Evolutionary conservation across 2,888 invertebrate genomes (phyloP).

Genomic region (Yponomeuta plumbellus): DNA sequence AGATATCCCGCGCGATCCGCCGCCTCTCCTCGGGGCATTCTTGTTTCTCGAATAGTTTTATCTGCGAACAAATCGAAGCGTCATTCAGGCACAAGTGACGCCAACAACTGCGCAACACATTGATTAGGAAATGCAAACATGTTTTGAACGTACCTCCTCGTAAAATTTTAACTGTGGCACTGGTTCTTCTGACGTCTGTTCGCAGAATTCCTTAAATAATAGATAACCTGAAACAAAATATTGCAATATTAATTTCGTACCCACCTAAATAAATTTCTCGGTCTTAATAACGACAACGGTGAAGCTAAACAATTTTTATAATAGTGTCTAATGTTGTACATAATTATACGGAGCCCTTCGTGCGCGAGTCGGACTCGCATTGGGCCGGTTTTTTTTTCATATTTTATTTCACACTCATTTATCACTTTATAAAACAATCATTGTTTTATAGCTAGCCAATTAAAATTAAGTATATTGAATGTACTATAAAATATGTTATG

Average conservation of each 20-base stretch:
- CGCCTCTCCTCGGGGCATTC: conserved; percentile 97
- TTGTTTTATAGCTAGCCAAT: too few species aligned
- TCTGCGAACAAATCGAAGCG: conserved; percentile 79
- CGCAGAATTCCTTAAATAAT: conserved; percentile 99
- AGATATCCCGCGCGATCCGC: conserved; percentile 96
- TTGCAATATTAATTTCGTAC: conserved; percentile 24
- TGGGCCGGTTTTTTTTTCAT: too few species aligned
- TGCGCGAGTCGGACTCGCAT: too few species aligned
- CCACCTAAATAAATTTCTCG: too few species aligned
- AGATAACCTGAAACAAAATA: conserved; percentile 90
- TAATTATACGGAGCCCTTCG: too few species aligned
- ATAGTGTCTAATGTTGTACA: too few species aligned
- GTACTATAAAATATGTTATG: too few species aligned
- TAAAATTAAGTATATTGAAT: too few species aligned
- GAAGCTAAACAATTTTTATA: too few species aligned
- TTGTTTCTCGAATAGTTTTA: conserved; percentile 98
- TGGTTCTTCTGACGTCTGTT: conserved; percentile 95
- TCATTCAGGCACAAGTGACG: conserved; percentile 4
- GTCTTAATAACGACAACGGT: too few species aligned
- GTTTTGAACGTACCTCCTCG: conserved; percentile 89
- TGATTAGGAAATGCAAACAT: neutral
- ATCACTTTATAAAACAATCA: too few species aligned
- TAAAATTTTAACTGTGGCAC: conserved; percentile 99
- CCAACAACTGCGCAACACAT: neutral
- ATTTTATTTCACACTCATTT: too few species aligned